Conservation (phyloP, 2,113 vertebrate genomes). For the Petaurus breviceps region DNA sequence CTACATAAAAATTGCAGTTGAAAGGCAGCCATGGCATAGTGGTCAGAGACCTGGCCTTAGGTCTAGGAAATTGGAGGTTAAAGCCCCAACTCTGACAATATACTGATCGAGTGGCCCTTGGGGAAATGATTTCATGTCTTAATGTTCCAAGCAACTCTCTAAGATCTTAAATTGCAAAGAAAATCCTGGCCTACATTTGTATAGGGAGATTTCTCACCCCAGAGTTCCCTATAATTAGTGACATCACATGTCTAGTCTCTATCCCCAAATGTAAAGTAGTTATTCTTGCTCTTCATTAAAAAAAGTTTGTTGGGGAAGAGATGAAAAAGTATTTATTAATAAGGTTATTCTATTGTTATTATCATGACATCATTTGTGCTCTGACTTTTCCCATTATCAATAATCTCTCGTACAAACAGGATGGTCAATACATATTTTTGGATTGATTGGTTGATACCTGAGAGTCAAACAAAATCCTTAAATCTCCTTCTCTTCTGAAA, state of each 20-base stretch:
- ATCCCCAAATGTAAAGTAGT: not conserved
- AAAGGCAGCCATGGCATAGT: not conserved
- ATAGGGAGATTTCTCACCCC: not conserved
- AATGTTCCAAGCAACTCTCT: not conserved
- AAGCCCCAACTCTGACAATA: not conserved
- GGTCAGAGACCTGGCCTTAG: not conserved
- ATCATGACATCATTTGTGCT: too few relatives aligned
- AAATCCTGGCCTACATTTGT: not conserved
- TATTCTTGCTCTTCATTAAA: not conserved
- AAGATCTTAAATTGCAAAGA: not conserved
- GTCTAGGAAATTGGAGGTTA: not conserved
- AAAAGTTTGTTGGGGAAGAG: not conserved
- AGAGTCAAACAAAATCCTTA: not conserved
- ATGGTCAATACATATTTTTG: not conserved
- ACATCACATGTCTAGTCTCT: not conserved
- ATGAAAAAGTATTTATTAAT: not conserved
- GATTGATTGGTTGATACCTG: not conserved
- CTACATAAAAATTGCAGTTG: not conserved
- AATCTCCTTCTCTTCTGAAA: not conserved
- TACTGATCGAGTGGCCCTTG: not conserved
- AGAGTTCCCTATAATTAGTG: not conserved
- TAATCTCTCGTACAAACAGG: not conserved
- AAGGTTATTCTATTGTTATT: not conserved
- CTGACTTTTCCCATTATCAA: not conserved
- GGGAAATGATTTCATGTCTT: not conserved